phyloP scores from a whole-genome alignment of 1,140 invertebrate genomes.

The Cyclargus thomasi region DNA sequence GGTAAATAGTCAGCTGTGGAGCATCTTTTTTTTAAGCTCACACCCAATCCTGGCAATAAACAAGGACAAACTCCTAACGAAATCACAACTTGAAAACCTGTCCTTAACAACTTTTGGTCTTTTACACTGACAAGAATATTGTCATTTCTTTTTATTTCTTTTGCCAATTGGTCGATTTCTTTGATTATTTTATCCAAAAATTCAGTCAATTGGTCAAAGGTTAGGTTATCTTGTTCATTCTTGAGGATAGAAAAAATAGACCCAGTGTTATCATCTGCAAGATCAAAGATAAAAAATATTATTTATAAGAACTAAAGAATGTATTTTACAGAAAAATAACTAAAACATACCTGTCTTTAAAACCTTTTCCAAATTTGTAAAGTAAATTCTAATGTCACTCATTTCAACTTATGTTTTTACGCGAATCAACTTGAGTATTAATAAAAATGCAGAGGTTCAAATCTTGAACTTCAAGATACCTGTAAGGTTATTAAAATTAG shows the following conservation, averaged over 20 bases:
- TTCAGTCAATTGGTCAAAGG: constrained; percentile 28
- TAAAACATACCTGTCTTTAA: constrained; percentile 36
- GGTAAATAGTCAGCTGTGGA: constrained; percentile 36
- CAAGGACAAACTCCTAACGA: constrained; percentile 80
- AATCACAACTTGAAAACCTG: constrained; percentile 77
- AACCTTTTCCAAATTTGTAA: constrained; percentile 39
- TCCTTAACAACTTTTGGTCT: constrained; percentile 74
- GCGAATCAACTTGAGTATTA: background rate
- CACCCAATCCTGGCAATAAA: constrained; percentile 80
- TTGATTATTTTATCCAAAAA: constrained; percentile 56
- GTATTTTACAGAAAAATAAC: no score
- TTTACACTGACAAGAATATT: constrained; percentile 76
- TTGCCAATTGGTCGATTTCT: constrained; percentile 52
- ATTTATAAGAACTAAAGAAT: background rate
- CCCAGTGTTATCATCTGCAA: constrained; percentile 37
- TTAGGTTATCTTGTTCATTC: constrained; percentile 22
- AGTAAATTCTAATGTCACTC: constrained; percentile 19
- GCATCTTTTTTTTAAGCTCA: constrained; percentile 69
- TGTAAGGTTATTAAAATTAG: no score
- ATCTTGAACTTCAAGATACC: no score
- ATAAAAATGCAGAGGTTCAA: no score
- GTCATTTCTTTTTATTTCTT: constrained; percentile 47
- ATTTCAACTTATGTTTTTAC: constrained; percentile 26
- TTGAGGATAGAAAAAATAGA: constrained; percentile 30
- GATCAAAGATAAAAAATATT: background rate